These are phyloP conservation scores for Sminthurides bifidus DNA, from an alignment of 1,140 invertebrate genomes.

Conservation along the genomic window DNA sequence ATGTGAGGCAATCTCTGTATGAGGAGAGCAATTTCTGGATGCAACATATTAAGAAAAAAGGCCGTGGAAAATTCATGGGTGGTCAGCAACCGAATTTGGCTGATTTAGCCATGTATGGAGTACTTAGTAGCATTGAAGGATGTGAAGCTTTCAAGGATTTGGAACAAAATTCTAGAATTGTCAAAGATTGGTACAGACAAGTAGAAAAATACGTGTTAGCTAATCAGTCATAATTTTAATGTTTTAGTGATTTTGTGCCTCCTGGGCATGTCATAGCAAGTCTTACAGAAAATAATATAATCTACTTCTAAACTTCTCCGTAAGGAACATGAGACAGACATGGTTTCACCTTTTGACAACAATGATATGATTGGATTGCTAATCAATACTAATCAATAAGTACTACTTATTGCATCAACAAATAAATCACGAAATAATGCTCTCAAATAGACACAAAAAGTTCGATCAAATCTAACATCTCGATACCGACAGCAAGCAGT, in stretches of 20 bases:
- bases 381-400: no score
- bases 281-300: neutral
- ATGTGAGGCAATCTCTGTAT: constrained; percentile 81
- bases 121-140: constrained; percentile 89
- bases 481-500: neutral
- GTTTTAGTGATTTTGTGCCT: neutral
- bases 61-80: constrained; percentile 57
- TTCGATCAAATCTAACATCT: neutral
- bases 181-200: constrained; percentile 40
- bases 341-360: neutral
- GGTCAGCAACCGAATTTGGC: constrained; percentile 79
- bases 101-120: constrained; percentile 86
- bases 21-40: constrained; percentile 76
- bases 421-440: no score
- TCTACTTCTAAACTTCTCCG: neutral
- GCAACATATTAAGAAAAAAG: constrained; percentile 53
- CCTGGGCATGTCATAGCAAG: neutral
- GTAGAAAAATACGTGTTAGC: constrained; percentile 33
- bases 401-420: no score
- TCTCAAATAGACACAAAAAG: no score
- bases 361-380: neutral
- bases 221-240: no score
- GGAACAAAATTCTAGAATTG: constrained; percentile 56
- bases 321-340: neutral
- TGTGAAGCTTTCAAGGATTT: constrained; percentile 82